Evolutionary conservation across 2,888 invertebrate species (phyloP), one percentile per base, ranked within the genome.

Genomic region (Caenorhabditis parvicauda): DNA sequence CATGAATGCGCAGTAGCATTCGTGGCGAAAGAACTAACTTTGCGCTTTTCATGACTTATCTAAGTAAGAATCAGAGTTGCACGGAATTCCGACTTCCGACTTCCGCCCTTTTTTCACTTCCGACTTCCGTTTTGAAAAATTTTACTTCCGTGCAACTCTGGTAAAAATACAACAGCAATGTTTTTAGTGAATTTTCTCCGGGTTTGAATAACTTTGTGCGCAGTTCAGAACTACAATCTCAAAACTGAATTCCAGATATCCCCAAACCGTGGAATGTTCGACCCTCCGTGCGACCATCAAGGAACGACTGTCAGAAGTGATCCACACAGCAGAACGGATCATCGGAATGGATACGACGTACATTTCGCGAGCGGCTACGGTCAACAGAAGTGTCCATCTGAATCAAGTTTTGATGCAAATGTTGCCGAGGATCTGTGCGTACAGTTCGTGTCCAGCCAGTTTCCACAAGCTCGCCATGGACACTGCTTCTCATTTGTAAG

Each of bases 371-470:
- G 37, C 21, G 28, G 29, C 45, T 2, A 43, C 50, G 12, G 45
- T 50, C 12, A 43, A 47, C 43, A 44, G 46, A 19, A n/a, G 35
- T 1, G 6, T 37, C 19, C 50, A 41, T 32, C 29, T 94, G 22
- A 93, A 94, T 72, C 90, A 91, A 79, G 88, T 90, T 0, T 83
- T 98, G 14, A 86, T 95, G 55, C 88, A 88, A 37, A 87, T 96
- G 45, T 85, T 96, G 59, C 96, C 96, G 0, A 86, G 75, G 24
- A 50, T 69, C n/a, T 58, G 56, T 21, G 59, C 64, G 14, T 67
- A 59, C n/a, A 45, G 44, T 21, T 32, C 57, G 17, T 67, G 63
- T 32, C 48, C 58, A 27, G 41, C 46, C 7, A 41, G 45, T 17
- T 55, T 55, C 12, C 56, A 54, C 9, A 38, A 29, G 1, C 21